Base-by-base conservation (phyloP, 1,140 invertebrate genomes). In the Physella acuta region DNA sequence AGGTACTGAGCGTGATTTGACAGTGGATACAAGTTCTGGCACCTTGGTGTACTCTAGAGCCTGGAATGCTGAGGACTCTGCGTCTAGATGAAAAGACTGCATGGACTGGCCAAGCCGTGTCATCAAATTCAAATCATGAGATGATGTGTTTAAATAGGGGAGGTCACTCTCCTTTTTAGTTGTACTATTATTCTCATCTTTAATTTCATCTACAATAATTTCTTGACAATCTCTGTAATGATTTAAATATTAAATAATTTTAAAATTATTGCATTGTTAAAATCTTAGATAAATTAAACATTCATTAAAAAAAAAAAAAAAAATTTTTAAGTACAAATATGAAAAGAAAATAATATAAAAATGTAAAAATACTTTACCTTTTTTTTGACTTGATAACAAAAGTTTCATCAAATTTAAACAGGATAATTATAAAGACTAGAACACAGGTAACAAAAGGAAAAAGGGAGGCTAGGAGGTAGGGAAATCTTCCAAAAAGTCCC, bases 401-500 rank as follows among this genome's bases (percentile, higher is more conserved):
- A 30, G 76, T 76, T 69, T 78, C 75, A 44, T 76, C 71, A 67
- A 78, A 75, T 36, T 73, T 67, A 31, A 77, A 73, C 26, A 76
- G 68, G 26, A 76, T 68, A 8, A 77, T 24, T n/a, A 76, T 8
- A 37, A 76, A 68, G n/a, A 68, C 71, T 0, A 77, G 3, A 4
- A 72, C 8, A 60, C 74, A 77, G 36, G 73, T 61, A 28, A 75
- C 24, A 53, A 73, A 63, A n/a, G 73, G 74, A 55, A 75, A 69
- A 17, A 76, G 31, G 49, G 75, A 70, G 3, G 79, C 72, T 8
- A 81, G 65, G 0, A 78, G 36, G 63, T 78, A 81, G 0, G 80
- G 79, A 49, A 71, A 81, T 30, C 75, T 37, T 11, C 51, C 73
- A 67, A 81, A 79, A 16, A 80, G 69, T 11, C 79, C 76, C 30